Base-by-base conservation (phyloP, 2,888 invertebrate species). In the Epsilonema sp. region DNA sequence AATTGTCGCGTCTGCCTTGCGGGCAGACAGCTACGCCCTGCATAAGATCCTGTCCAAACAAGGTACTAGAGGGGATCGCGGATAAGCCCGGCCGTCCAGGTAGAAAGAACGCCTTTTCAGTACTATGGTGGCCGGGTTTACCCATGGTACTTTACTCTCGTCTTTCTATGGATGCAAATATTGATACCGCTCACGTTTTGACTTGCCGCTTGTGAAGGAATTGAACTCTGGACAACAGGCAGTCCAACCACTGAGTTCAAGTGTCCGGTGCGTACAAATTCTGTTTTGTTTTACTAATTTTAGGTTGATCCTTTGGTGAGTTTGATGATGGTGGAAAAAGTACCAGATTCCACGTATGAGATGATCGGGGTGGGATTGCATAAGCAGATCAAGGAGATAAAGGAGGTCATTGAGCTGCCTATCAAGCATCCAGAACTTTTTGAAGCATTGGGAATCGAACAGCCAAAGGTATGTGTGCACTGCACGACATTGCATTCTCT, bases 261-360 rank as follows among this genome's bases (percentile, higher is more conserved):
- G n/a, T n/a, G n/a, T n/a, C n/a, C n/a, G n/a, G n/a, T n/a, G n/a
- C n/a, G n/a, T n/a, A n/a, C n/a, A n/a, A n/a, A n/a, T n/a, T n/a
- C n/a, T n/a, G n/a, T n/a, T n/a, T n/a, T n/a, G n/a, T n/a, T n/a
- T n/a, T n/a, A n/a, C n/a, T n/a, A n/a, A n/a, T 55, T n/a, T n/a
- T n/a, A n/a, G 75, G 90, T 97, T 2, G 97, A 97, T 73, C 97
- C 97, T 0, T 73, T 97, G 49, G 97, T 97, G 0, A 92, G 92
- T 0, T 76, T 99, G 51, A 97, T 97, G 97, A 97, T 99, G 97
- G 97, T 97, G 0, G 97, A 99, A 67, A 97, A 97, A 69, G 97
- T 97, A 2, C 97, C 97, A 0, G 97, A 97, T 68, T 94, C 94
- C 0, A 99, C 97, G 1, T 97, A 97, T 64, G 97, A 97, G 73